These are phyloP conservation scores for Galaxea fascicularis DNA, from an alignment of 92 coral and sea anemone species.

Conservation along the genomic window DNA sequence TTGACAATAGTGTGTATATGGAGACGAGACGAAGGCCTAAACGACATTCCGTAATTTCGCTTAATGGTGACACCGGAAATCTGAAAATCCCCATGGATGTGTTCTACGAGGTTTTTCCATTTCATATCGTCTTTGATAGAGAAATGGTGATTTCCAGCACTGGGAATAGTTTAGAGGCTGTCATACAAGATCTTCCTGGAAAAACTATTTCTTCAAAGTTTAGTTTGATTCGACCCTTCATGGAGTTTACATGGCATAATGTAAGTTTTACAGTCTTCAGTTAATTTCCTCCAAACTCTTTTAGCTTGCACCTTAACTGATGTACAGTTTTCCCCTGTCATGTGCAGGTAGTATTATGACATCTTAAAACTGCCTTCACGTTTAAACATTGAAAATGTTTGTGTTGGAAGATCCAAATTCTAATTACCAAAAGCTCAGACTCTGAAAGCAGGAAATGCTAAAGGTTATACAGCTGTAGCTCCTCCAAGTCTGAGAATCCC, in stretches of 20 bases:
- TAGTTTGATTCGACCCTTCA: constrained; percentile 77
- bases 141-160: constrained; percentile 82
- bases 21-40: constrained; percentile 78
- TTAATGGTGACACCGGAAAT: constrained; percentile 73
- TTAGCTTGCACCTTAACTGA: no score
- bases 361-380: no score
- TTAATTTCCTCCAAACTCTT: neutral
- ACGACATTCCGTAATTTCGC: constrained; percentile 83
- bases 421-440: no score
- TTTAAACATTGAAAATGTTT: neutral
- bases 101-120: constrained; percentile 88
- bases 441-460: no score
- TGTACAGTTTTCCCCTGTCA: no score
- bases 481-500: no score
- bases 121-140: constrained; percentile 83
- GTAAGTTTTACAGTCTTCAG: constrained; percentile 54
- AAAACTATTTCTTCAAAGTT: constrained; percentile 68
- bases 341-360: no score
- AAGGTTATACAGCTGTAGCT: no score
- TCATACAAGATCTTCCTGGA: constrained; percentile 69
- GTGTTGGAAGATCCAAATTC: neutral
- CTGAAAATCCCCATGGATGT: constrained; percentile 84
- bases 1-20: constrained; percentile 84
- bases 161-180: constrained; percentile 77
- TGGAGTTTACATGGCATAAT: constrained; percentile 88